phyloP scores from a whole-genome alignment of 2,797 vertebrate species.

The Lutra lutra region DNA sequence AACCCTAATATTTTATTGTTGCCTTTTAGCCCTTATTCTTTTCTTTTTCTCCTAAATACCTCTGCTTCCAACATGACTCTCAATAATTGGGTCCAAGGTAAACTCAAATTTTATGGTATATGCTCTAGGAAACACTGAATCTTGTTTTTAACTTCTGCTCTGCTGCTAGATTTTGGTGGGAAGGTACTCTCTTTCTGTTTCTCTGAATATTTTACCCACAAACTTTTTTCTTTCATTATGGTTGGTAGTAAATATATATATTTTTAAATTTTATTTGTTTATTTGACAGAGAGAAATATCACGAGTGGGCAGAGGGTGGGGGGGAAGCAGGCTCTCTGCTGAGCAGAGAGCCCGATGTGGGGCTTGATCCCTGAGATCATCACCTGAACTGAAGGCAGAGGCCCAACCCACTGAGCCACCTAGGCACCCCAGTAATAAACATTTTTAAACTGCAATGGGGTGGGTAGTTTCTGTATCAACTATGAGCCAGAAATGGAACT shows the following conservation, averaged over 20 bases:
- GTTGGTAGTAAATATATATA: background rate
- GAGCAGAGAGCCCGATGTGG: no score
- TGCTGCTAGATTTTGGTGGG: background rate
- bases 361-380: no score
- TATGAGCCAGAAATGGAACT: background rate
- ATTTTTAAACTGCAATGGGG: background rate
- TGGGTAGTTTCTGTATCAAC: background rate
- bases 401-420: no score
- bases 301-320: no score
- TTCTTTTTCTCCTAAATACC: background rate
- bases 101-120: background rate
- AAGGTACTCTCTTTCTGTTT: background rate
- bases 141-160: background rate
- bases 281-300: no score
- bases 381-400: no score
- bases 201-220: background rate
- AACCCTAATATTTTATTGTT: background rate
- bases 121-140: background rate
- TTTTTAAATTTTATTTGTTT: background rate
- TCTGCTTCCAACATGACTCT: background rate
- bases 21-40: background rate
- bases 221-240: background rate
- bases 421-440: background rate
- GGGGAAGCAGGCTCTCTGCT: no score
- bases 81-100: background rate